Percentiles rank a stretch among this genome's conserved stretches.
Conservation (phyloP, 2,113 vertebrate genomes). For the Gulo gulo region DNA sequence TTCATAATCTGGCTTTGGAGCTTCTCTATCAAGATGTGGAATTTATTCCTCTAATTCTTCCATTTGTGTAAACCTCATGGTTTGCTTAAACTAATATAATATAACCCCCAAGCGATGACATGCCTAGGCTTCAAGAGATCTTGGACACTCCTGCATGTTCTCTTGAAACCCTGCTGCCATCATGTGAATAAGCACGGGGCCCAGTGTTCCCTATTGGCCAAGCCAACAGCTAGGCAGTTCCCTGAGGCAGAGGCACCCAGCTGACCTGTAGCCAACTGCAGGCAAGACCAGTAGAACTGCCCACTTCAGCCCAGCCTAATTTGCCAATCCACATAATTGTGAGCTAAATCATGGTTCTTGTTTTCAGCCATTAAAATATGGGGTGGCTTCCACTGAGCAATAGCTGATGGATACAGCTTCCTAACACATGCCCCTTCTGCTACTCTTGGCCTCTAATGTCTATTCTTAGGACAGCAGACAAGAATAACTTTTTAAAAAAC, state of each 20-base stretch:
- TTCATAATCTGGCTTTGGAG: not conserved
- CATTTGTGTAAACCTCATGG: not conserved
- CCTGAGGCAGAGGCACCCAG: not conserved
- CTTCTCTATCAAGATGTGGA: not conserved
- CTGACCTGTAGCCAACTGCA: not conserved
- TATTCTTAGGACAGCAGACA: not conserved
- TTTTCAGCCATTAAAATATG: not conserved
- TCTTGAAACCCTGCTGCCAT: not conserved
- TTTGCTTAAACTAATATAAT: not conserved
- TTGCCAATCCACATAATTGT: not conserved
- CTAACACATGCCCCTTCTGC: not conserved
- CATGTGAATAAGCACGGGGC: not conserved
- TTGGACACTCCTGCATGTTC: not conserved
- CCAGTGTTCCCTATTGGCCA: not conserved
- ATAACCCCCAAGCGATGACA: not conserved
- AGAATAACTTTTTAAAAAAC: not conserved
- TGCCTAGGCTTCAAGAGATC: not conserved
- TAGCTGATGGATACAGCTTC: not conserved
- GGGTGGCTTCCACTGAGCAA: not conserved
- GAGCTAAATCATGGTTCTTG: not conserved
- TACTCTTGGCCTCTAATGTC: not conserved
- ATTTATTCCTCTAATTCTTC: not conserved
- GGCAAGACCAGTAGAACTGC: not conserved
- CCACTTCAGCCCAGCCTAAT: not conserved
- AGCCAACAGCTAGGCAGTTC: not conserved